Percentiles rank a stretch among this genome's conserved stretches.
Conservation (phyloP, 2,797 vertebrate species). For the Rhinatrema bivittatum region DNA sequence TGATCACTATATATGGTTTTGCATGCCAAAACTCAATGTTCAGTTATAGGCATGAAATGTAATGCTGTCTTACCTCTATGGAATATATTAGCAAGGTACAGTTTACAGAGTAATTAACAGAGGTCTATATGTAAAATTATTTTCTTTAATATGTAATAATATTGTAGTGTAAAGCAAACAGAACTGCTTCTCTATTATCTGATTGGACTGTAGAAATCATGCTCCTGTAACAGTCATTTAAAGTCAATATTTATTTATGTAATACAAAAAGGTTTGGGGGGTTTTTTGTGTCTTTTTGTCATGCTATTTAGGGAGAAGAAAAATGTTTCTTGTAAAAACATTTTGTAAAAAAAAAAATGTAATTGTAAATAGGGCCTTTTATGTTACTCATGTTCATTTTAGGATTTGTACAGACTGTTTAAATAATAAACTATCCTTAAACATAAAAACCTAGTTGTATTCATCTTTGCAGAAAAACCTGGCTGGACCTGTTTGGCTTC, state of each 20-base stretch:
- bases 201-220: slow-evolving; percentile 69
- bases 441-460: slow-evolving; percentile 8
- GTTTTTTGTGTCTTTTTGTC: slow-evolving; percentile 64
- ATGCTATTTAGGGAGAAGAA: slow-evolving; percentile 53
- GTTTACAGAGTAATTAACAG: slow-evolving; percentile 72
- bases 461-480: neutral
- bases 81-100: slow-evolving; percentile 69
- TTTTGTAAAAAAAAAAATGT: slow-evolving; percentile 76
- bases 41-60: slow-evolving; percentile 67
- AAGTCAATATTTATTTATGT: slow-evolving; percentile 94
- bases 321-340: slow-evolving; percentile 77
- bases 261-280: slow-evolving; percentile 65
- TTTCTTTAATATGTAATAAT: slow-evolving; percentile 68
- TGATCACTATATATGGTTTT: slow-evolving; percentile 57
- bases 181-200: slow-evolving; percentile 61
- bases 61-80: slow-evolving; percentile 64
- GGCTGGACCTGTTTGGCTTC: too few relatives aligned
- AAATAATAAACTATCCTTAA: slow-evolving; percentile 82
- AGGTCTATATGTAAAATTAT: slow-evolving; percentile 66
- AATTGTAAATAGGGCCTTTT: slow-evolving; percentile 86
- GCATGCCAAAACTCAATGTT: slow-evolving; percentile 72
- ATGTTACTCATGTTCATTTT: slow-evolving; percentile 74
- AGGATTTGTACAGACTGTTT: slow-evolving; percentile 86
- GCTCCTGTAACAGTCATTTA: slow-evolving; percentile 67
- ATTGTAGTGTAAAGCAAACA: slow-evolving; percentile 58